Conservation (phyloP, 2,888 invertebrate genomes). For the Harpalus rufipes region DNA sequence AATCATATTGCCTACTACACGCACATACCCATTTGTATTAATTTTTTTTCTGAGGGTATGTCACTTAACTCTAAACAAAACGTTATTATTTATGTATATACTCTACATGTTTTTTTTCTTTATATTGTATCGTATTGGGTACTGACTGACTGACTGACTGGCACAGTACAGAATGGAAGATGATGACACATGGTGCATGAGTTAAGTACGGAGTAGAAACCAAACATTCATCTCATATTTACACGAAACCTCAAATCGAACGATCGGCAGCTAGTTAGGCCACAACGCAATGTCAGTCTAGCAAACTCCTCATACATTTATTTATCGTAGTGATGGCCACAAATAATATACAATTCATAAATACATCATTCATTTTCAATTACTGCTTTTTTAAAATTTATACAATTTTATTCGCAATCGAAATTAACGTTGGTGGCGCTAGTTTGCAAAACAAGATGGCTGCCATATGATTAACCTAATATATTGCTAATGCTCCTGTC, state of each 20-base stretch:
- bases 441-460: no score
- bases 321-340: no score
- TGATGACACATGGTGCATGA: constrained; percentile 16
- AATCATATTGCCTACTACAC: constrained; percentile 74
- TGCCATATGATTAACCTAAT: no score
- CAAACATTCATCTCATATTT: constrained; percentile 65
- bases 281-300: no score
- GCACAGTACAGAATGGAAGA: background rate
- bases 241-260: constrained; percentile 37
- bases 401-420: no score
- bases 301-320: no score
- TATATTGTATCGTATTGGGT: background rate
- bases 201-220: constrained; percentile 62
- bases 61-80: constrained; percentile 67
- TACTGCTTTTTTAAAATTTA: no score
- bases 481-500: no score
- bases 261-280: no score
- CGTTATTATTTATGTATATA: constrained; percentile 26
- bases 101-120: constrained; percentile 29
- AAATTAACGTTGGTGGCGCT: no score
- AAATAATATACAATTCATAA: no score
- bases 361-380: no score
- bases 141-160: background rate
- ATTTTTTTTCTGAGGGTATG: constrained; percentile 50
- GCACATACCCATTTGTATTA: constrained; percentile 70